phyloP scores from a whole-genome alignment of 2,888 invertebrate species.

The Idaea dimidiata region DNA sequence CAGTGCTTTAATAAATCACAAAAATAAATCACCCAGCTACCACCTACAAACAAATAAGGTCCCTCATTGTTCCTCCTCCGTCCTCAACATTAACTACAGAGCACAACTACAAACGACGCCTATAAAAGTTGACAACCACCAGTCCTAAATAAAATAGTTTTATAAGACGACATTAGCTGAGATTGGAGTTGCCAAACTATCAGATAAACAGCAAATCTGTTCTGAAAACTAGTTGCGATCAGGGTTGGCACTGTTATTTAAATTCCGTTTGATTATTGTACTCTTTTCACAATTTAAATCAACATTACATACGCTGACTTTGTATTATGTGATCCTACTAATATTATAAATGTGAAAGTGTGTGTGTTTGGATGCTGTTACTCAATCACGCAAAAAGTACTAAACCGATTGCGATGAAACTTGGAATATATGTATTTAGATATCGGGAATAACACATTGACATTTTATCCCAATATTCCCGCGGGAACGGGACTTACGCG shows the following conservation, averaged over 20 bases:
- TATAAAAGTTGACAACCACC: background rate
- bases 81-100: background rate
- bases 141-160: constrained; percentile 33
- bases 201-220: constrained; percentile 44
- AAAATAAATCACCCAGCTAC: background rate
- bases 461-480: too few species aligned
- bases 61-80: background rate
- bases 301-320: too few species aligned
- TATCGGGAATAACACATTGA: too few species aligned
- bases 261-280: background rate
- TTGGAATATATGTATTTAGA: too few species aligned
- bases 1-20: too few species aligned
- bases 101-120: background rate
- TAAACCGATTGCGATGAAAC: too few species aligned
- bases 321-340: too few species aligned
- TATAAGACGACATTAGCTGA: constrained; percentile 39
- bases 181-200: constrained; percentile 50
- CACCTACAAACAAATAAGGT: background rate
- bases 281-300: too few species aligned
- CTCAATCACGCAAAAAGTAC: too few species aligned
- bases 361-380: too few species aligned
- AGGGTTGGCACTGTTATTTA: constrained; percentile 32
- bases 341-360: too few species aligned
- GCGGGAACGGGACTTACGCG: too few species aligned
- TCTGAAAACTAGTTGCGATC: constrained; percentile 26